A percentile compares a stretch with the other conserved stretches of the same genome.
phyloP scores from a whole-genome alignment of 37 sponge, comb jelly and placozoan species.

The Oscarella lobularis region DNA sequence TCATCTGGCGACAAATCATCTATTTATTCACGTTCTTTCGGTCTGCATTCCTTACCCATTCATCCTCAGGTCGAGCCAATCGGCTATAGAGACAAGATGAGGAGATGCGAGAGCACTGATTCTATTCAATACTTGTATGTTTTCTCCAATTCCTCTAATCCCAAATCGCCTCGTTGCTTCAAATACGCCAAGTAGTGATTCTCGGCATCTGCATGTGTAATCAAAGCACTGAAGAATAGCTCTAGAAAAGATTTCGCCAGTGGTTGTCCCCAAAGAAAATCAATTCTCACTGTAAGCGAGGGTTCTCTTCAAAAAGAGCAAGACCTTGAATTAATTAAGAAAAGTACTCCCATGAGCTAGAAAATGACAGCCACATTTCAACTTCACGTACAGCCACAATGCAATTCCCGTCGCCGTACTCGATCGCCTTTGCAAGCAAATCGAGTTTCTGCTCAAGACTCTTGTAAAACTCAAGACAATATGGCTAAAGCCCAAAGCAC shows the following conservation, averaged over 20 bases:
- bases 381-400: slow-evolving; percentile 26
- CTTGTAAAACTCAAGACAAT: slow-evolving; percentile 42
- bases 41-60: background rate
- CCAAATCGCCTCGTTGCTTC: slow-evolving; percentile 34
- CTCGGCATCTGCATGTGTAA: slow-evolving; percentile 9
- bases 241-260: background rate
- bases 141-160: slow-evolving; percentile 19
- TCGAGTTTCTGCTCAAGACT: slow-evolving; percentile 35
- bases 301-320: slow-evolving; percentile 32
- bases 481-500: slow-evolving; percentile 14
- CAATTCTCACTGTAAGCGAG: slow-evolving; percentile 21
- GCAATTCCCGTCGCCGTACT: slow-evolving; percentile 43
- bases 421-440: slow-evolving; percentile 34
- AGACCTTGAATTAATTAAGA: slow-evolving; percentile 6
- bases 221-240: background rate
- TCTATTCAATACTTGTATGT: slow-evolving; percentile 21
- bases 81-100: slow-evolving; percentile 6
- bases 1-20: slow-evolving; percentile 10
- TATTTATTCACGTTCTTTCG: background rate
- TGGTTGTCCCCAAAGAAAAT: too few species aligned
- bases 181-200: slow-evolving; percentile 33
- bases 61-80: background rate
- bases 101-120: background rate
- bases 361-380: background rate
- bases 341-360: too few species aligned